These are phyloP conservation scores for Mythimna pallens DNA, from an alignment of 2,888 invertebrate species.

Conservation along the genomic window DNA sequence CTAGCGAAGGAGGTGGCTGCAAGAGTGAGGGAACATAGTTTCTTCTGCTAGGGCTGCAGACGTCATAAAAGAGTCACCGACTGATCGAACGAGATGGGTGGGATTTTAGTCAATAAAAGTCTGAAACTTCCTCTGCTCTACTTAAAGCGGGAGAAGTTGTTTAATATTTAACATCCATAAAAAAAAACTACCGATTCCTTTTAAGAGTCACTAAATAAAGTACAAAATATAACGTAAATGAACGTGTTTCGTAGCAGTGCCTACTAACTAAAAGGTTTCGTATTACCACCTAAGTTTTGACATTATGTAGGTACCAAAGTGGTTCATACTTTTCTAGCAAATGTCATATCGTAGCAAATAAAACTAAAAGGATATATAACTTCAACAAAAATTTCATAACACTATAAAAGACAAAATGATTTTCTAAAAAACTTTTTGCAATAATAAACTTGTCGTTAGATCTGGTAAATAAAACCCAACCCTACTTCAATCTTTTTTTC, in stretches of 20 bases:
- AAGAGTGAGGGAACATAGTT: too few species aligned
- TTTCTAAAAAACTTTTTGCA: too few species aligned
- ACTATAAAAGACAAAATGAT: not conserved
- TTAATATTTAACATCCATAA: too few species aligned
- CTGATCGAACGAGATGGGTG: too few species aligned
- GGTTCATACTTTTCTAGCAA: not conserved
- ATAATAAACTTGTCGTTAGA: too few species aligned
- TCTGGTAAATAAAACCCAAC: not conserved
- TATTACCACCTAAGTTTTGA: slow-evolving; percentile 13
- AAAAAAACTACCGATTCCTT: not conserved
- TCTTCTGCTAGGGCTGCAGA: too few species aligned
- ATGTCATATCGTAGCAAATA: not conserved
- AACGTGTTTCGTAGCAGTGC: not conserved
- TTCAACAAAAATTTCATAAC: not conserved
- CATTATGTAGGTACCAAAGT: slow-evolving; percentile 17
- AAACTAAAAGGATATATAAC: slow-evolving; percentile 10
- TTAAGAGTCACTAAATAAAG: not conserved
- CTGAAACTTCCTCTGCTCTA: too few species aligned
- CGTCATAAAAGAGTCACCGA: too few species aligned
- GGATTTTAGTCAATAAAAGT: too few species aligned
- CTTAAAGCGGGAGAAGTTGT: too few species aligned
- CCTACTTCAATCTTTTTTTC: too few species aligned
- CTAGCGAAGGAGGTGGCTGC: too few species aligned
- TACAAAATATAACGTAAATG: not conserved
- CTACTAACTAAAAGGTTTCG: slow-evolving; percentile 51